These are phyloP conservation scores for Drosophila macrospina DNA, from an alignment of 2,888 invertebrate genomes.

Conservation along the genomic window DNA sequence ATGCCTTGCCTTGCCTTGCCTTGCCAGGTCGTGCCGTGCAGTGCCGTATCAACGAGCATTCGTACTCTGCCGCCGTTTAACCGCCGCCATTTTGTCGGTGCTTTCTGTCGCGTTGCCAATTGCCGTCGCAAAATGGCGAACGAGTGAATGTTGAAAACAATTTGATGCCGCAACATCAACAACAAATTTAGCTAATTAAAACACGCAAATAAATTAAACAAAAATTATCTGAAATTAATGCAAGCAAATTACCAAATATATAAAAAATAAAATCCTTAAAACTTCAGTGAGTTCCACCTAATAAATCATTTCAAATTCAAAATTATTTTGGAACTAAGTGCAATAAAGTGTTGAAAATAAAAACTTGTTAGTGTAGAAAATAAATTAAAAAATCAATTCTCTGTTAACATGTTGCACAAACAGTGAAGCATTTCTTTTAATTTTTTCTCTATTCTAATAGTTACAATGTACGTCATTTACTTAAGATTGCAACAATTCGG, in stretches of 20 bases:
- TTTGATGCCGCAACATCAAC: neutral
- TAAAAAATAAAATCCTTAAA: neutral
- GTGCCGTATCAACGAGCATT: constrained; percentile 33
- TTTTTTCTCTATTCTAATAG: neutral
- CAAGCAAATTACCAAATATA: neutral
- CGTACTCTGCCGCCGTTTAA: constrained; percentile 42
- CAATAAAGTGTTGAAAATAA: neutral
- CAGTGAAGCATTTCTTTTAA: neutral
- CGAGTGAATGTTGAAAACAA: constrained; percentile 33
- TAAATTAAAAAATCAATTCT: neutral
- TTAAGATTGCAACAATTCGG: constrained; percentile 8
- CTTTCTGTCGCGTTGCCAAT: constrained; percentile 57
- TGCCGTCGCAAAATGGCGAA: constrained; percentile 74
- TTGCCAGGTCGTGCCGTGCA: constrained; percentile 48
- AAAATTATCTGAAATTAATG: neutral
- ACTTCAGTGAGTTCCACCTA: neutral
- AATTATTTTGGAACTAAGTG: neutral
- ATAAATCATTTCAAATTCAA: neutral
- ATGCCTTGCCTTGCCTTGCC: constrained; percentile 15
- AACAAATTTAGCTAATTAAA: neutral
- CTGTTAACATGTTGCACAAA: neutral
- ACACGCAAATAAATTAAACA: neutral
- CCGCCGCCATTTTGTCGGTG: constrained; percentile 76
- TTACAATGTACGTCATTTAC: neutral
- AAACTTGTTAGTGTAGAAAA: neutral